Evolutionary conservation across 92 coral and sea anemone genomes (phyloP), one percentile per base, ranked within the genome.

Genomic region (Parazoanthus darwini): DNA sequence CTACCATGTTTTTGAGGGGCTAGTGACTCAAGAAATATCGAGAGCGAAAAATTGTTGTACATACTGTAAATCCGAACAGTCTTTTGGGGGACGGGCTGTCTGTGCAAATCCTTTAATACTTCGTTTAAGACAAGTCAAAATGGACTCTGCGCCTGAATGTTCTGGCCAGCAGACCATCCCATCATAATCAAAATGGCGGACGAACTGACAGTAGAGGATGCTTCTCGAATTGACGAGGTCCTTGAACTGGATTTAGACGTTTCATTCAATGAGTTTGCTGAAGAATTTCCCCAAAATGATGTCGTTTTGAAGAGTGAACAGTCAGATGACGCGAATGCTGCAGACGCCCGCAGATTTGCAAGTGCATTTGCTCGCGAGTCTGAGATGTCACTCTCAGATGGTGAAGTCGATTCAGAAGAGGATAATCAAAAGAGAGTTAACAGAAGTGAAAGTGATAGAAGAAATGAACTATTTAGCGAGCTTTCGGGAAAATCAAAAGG

Each of bases 181-280:
- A 46, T 46, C 33, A 8, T 51, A 8, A 10, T 6, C n/a, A 54
- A 0, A 78, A 94, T 95, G 98, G 92, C 94, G 78, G 93, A 63
- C 91, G 76, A 78, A 25, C n/a, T 29, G 16, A 54, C 85, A 35
- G 36, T 9, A 58, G 20, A 42, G 79, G 33, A 77, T 29, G 33
- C 36, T 82, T 67, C 38, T 33, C 84, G 1, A 23, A 59, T 56
- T 29, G 95, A 91, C 10, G 94, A 86, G 36, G 91, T 91, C 59
- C 65, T 95, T 14, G 91, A 88, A 66, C 92, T 91, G 18, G 94
- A 93, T 67, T 66, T 95, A 39, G 96, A 92, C 74, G 96, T 95
- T 68, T 22, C 88, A 44, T 93, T 90, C 82, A 95, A 95, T 67
- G 98, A 95, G 84, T 95, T 95, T 88, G 98, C 92, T 35, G 98